Evolutionary conservation across 2,113 vertebrate species (phyloP).

Genomic region (Mobula birostris): DNA sequence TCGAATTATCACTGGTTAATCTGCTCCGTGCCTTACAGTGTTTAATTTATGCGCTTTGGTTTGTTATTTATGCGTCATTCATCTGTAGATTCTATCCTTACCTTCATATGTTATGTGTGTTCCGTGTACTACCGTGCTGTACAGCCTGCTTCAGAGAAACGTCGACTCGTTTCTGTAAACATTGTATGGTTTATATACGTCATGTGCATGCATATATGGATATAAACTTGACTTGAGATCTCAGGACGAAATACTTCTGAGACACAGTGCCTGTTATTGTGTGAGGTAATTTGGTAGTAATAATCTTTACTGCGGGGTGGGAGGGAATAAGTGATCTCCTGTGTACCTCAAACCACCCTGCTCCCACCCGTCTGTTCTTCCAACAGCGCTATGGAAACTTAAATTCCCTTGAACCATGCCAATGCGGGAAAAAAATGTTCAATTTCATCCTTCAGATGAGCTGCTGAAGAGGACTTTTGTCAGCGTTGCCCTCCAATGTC

Average conservation of each 20-base stretch:
- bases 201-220: too few relatives aligned
- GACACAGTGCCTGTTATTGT: background rate
- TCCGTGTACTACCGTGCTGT: too few relatives aligned
- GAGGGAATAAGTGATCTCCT: background rate
- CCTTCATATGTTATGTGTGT: too few relatives aligned
- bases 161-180: too few relatives aligned
- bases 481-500: background rate
- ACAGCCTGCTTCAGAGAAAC: too few relatives aligned
- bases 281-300: background rate
- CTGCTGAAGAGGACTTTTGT: background rate
- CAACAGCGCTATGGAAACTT: background rate
- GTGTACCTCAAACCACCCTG: background rate
- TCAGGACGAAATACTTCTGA: background rate
- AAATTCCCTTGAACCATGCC: background rate
- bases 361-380: background rate
- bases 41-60: too few relatives aligned
- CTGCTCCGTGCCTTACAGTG: too few relatives aligned
- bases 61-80: too few relatives aligned
- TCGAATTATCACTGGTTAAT: too few relatives aligned
- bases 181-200: too few relatives aligned
- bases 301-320: background rate
- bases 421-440: background rate
- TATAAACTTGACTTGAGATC: background rate
- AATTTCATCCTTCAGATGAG: too few relatives aligned
- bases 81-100: too few relatives aligned